These are phyloP conservation scores for Calliphora vomitoria DNA, from an alignment of 2,888 invertebrate genomes.

Conservation along the genomic window DNA sequence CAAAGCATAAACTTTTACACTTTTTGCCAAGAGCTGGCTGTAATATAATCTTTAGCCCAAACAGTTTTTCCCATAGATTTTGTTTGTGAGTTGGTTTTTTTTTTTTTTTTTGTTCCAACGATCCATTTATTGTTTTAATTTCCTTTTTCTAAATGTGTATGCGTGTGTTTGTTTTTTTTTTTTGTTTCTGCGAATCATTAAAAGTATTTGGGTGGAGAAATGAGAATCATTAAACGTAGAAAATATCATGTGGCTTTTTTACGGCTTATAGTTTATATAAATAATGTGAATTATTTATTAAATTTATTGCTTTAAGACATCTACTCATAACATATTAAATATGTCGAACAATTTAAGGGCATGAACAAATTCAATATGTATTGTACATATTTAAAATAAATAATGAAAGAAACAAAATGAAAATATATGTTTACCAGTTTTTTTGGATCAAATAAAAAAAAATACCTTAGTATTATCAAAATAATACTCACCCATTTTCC, in stretches of 20 bases:
- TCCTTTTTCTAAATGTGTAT: constrained; percentile 77
- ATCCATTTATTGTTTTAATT: constrained; percentile 82
- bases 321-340: neutral
- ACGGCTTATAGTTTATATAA: neutral
- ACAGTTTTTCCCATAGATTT: constrained; percentile 30
- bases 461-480: too few relatives aligned
- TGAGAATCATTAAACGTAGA: neutral
- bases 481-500: too few relatives aligned
- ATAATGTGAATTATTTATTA: neutral
- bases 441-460: too few relatives aligned
- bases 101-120: constrained; percentile 59
- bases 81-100: constrained; percentile 11
- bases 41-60: constrained; percentile 36
- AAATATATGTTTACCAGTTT: too few relatives aligned
- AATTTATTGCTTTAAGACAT: neutral
- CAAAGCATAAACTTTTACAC: constrained; percentile 1
- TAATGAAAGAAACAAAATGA: too few relatives aligned
- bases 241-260: constrained; percentile 3
- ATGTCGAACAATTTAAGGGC: too few relatives aligned
- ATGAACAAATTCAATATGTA: too few relatives aligned
- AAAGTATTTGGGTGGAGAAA: neutral
- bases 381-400: too few relatives aligned
- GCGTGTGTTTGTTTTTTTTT: constrained; percentile 75
- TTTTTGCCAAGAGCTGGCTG: constrained; percentile 13
- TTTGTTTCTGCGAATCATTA: constrained; percentile 6